Evolutionary conservation across 2,113 vertebrate species (phyloP).

Genomic region (Vicugna pacos): DNA sequence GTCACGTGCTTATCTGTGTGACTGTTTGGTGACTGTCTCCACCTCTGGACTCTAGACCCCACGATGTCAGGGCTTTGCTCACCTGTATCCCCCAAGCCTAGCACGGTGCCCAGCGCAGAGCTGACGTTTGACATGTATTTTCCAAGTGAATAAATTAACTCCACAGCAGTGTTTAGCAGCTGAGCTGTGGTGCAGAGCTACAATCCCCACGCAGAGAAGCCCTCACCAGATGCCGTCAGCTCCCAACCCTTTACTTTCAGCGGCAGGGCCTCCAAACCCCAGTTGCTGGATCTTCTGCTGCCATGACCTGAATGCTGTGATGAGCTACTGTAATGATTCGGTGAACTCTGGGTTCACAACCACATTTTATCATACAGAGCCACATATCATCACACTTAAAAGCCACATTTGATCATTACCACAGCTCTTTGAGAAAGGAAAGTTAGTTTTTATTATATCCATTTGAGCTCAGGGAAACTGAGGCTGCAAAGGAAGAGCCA

Average conservation of each 20-base stretch:
- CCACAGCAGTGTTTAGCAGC: background rate
- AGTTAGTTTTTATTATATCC: background rate
- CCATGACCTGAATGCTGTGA: background rate
- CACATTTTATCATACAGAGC: background rate
- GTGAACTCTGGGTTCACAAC: background rate
- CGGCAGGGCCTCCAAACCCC: background rate
- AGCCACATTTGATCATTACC: background rate
- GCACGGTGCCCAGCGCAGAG: background rate
- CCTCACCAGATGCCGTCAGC: background rate
- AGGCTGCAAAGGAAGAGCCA: background rate
- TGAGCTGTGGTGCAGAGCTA: background rate
- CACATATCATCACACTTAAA: background rate
- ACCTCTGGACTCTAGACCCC: background rate
- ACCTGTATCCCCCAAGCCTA: background rate
- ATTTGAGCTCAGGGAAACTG: background rate
- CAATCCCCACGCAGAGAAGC: background rate
- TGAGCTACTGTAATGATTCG: background rate
- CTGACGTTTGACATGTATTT: background rate
- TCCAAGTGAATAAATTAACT: background rate
- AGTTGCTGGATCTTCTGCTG: background rate
- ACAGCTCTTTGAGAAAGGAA: background rate
- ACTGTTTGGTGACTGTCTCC: background rate
- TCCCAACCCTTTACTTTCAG: background rate
- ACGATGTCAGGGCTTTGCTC: background rate
- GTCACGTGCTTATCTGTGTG: no score